Evolutionary conservation across 1,140 invertebrate species (phyloP), one percentile per base, ranked within the genome.

Genomic region (Drosophila burlai): DNA sequence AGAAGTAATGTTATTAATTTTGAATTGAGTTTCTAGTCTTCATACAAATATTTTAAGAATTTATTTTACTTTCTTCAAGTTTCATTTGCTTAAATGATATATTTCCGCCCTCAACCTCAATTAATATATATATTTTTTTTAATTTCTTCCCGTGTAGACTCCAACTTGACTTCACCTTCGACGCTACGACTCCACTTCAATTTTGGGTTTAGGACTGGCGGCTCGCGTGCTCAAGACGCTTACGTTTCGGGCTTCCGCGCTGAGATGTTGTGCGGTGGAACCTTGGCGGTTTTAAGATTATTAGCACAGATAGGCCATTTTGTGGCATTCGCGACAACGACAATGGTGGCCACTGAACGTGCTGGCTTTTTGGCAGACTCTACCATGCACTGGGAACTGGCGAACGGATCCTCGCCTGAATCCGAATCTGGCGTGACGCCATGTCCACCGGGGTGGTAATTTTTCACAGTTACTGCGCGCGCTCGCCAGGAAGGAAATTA

Each of bases 281-380:
- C 74, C 81, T 84, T 82, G 80, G 85, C 83, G 85, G 85, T 85
- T 90, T 85, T 80, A 80, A 90, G 85, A 90, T 90, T 90, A 90
- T 90, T 90, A 90, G 85, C 82, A 72, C 42, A 85, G 85, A 90
- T 90, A 90, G 86, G 77, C 76, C 84, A 87, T 87, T 87, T 87
- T 83, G 83, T 78, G 76, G 76, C 76, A 79, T 60, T 73, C 71
- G 68, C 76, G 76, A 80, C 77, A 79, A 80, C 76, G 54, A 59
- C 58, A 60, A 64, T 66, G 79, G 77, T 75, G 74, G 78, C 66
- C 65, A 46, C 59, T 58, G 64, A 69, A 76, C 67, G 73, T 83
- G 80, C 64, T 24, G 24, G 71, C 42, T 71, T 47, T 55, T 40
- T 52, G 67, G 63, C 63, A 68, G 49, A 55, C 66, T 65, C 63